These are phyloP conservation scores for Sminthopsis crassicaudata DNA, from an alignment of 2,113 vertebrate species.

Conservation along the genomic window DNA sequence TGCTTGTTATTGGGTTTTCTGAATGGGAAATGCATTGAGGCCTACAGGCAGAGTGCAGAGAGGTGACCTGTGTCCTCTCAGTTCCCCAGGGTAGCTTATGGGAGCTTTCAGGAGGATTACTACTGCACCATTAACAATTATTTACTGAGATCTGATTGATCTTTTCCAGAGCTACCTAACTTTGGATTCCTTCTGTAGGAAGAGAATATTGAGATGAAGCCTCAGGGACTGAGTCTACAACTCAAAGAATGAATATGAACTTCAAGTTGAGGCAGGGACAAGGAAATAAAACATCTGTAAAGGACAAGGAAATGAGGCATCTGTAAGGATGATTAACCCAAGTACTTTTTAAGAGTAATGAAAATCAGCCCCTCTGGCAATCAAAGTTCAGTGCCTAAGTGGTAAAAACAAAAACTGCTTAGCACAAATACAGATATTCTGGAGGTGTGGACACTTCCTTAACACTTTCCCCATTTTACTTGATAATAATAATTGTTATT, in stretches of 20 bases:
- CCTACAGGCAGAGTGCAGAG: background rate
- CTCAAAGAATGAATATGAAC: background rate
- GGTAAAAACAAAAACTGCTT: background rate
- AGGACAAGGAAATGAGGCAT: background rate
- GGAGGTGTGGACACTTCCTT: background rate
- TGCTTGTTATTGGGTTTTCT: conserved; percentile 1
- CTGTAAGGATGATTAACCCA: background rate
- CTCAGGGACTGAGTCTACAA: background rate
- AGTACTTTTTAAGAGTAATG: background rate
- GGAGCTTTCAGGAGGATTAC: background rate
- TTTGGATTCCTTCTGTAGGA: background rate
- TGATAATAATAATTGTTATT: background rate
- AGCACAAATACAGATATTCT: background rate
- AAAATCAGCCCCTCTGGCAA: background rate
- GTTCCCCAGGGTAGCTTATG: background rate
- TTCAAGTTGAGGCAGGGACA: background rate
- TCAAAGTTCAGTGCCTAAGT: background rate
- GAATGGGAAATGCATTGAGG: background rate
- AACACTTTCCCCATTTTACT: background rate
- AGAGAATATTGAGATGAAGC: background rate
- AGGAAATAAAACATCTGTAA: too few relatives aligned
- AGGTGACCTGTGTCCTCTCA: background rate
- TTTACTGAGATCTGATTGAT: background rate
- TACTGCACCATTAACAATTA: background rate
- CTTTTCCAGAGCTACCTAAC: conserved; percentile 2